A percentile compares a stretch with the other conserved stretches of the same genome.
These are phyloP conservation scores for Dunckerocampus dactyliophorus DNA, from an alignment of 2,113 vertebrate genomes.

Conservation along the genomic window DNA sequence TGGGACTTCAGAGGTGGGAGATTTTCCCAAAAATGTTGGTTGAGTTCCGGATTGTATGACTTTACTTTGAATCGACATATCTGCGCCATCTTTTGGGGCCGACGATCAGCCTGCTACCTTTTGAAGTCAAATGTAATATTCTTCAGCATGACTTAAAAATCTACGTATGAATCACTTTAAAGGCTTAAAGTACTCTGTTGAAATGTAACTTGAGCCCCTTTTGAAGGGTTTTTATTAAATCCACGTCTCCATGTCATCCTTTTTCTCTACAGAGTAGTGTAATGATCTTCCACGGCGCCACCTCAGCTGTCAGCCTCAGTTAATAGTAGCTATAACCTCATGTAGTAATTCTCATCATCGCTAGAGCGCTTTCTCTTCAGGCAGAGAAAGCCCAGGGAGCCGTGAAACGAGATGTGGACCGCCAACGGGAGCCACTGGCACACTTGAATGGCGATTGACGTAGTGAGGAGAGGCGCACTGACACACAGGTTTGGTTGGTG, in stretches of 20 bases:
- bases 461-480: slow-evolving; percentile 11
- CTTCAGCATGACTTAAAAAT: background rate
- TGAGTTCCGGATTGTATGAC: too few species aligned
- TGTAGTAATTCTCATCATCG: slow-evolving; percentile 27
- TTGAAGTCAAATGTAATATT: background rate
- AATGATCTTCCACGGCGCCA: slow-evolving; percentile 9
- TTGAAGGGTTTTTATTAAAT: background rate
- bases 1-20: too few species aligned
- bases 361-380: slow-evolving; percentile 12
- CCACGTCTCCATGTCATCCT: slow-evolving; percentile 8
- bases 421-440: slow-evolving; percentile 18
- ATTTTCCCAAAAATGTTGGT: too few species aligned
- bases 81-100: too few species aligned
- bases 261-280: slow-evolving; percentile 12
- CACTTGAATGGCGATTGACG: slow-evolving; percentile 32
- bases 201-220: slow-evolving; percentile 1
- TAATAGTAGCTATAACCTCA: slow-evolving; percentile 31
- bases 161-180: background rate
- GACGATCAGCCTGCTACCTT: background rate
- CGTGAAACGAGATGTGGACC: slow-evolving; percentile 44
- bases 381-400: slow-evolving; percentile 25
- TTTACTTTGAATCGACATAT: too few species aligned
- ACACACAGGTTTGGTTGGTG: slow-evolving; percentile 11
- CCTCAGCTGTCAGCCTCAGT: slow-evolving; percentile 31
- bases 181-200: background rate